These are phyloP conservation scores for Radopholus similis DNA, from an alignment of 1,140 invertebrate genomes.

Conservation along the genomic window DNA sequence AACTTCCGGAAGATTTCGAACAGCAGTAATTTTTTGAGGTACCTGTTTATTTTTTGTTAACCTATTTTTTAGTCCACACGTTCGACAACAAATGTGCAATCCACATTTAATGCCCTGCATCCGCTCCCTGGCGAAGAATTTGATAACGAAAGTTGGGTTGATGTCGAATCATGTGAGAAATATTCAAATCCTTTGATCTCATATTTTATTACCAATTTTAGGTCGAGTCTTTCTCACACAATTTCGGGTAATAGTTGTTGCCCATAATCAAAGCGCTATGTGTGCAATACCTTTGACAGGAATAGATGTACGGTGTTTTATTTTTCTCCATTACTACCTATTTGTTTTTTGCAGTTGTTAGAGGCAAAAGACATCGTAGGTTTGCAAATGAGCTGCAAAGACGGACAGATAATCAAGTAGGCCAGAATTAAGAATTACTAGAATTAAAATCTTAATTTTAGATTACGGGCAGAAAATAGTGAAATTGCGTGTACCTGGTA, in stretches of 20 bases:
- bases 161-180: constrained; percentile 17
- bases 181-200: background rate
- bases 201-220: background rate
- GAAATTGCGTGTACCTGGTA: constrained; percentile 33
- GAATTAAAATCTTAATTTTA: constrained; percentile 18
- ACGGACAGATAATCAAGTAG: constrained; percentile 36
- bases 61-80: constrained; percentile 20
- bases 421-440: background rate
- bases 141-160: constrained; percentile 22
- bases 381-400: constrained; percentile 36
- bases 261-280: constrained; percentile 34
- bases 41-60: background rate
- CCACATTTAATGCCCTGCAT: constrained; percentile 24
- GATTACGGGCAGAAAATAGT: constrained; percentile 24
- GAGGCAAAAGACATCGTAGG: constrained; percentile 36
- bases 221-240: constrained; percentile 33
- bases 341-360: constrained; percentile 2
- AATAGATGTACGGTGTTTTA: constrained; percentile 11
- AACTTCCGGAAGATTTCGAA: background rate
- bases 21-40: background rate
- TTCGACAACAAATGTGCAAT: constrained; percentile 74
- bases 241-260: constrained; percentile 34
- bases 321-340: background rate
- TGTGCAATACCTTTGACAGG: constrained; percentile 34
- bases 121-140: constrained; percentile 37